Evolutionary conservation across 2,113 vertebrate genomes (phyloP), one percentile per base, ranked within the genome.

Genomic region (Gracilinanus agilis): DNA sequence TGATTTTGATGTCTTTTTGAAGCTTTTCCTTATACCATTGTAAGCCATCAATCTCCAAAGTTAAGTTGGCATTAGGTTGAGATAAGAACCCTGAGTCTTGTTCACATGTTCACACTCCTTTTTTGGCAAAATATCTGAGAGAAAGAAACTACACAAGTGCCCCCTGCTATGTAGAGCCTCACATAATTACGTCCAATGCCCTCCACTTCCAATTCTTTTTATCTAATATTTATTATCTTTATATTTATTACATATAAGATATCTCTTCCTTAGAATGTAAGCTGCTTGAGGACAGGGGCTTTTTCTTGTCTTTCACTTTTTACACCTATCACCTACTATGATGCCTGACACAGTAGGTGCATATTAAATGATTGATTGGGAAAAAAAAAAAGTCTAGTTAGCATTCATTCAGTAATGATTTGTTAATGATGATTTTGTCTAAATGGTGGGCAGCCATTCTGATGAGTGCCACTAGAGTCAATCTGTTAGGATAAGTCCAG

Each of bases 1-100:
- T 93, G 92, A 3, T 92, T 92, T 92, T 16, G 16, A 89, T 40
- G 24, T 88, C 10, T 61, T 58, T 16, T 56, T 89, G 67, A 93
- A 95, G 25, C 29, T 44, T 56, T 34, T 34, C 12, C 9, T 53
- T 13, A 24, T 7, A 0, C 12, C 29, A 3, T 24, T 90, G 11
- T n/a, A 53, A 90, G 44, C 44, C 34, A 55, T 23, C 24, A 92
- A 54, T 24, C 55, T 91, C 91, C 53, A 90, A 83, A 40, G 44
- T 90, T 67, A 93, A 56, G 83, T 9, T 34, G 92, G 4, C 8
- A 21, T 53, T 88, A 40, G 0, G 10, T 53, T 44, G 54, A 24
- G 9, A 49, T 27, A 24, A 90, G 49, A 90, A 93, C 3, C 56
- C 29, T 96, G n/a, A 89, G 13, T 2, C 44, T 19, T 67, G 24